Percentiles rank a stretch among this genome's conserved stretches.
Conservation (phyloP, 2,113 vertebrate genomes). For the Thomomys bottae region DNA sequence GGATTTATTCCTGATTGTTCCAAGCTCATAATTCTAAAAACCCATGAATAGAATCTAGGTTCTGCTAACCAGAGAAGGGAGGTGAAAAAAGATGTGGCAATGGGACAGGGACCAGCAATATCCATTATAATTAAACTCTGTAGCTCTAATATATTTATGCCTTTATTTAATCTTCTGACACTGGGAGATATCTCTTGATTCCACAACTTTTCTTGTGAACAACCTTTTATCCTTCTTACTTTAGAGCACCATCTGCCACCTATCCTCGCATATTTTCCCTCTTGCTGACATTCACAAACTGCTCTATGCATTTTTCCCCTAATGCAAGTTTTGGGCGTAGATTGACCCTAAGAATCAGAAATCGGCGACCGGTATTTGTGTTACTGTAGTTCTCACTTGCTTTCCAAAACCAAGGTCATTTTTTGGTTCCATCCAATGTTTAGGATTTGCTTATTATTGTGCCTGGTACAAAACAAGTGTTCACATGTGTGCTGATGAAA, state of each 20-base stretch:
- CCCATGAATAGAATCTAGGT: not conserved
- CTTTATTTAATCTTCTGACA: not conserved
- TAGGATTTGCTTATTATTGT: not conserved
- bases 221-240: not conserved
- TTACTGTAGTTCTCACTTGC: not conserved
- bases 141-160: not conserved
- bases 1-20: not conserved
- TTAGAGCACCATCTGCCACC: not conserved
- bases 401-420: not conserved
- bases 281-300: not conserved
- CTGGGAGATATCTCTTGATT: not conserved
- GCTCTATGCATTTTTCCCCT: not conserved
- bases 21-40: not conserved
- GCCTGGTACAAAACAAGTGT: not conserved
- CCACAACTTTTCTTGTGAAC: not conserved
- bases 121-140: not conserved
- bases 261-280: not conserved
- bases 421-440: not conserved
- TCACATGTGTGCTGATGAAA: not conserved
- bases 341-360: not conserved
- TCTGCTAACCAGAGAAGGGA: not conserved
- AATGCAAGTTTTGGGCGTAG: not conserved
- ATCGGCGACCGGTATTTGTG: not conserved
- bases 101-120: fast-evolving
- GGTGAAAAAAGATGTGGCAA: not conserved